Evolutionary conservation across 1,140 invertebrate genomes (phyloP), one percentile per base, ranked within the genome.

Genomic region (Calosoma granatense): DNA sequence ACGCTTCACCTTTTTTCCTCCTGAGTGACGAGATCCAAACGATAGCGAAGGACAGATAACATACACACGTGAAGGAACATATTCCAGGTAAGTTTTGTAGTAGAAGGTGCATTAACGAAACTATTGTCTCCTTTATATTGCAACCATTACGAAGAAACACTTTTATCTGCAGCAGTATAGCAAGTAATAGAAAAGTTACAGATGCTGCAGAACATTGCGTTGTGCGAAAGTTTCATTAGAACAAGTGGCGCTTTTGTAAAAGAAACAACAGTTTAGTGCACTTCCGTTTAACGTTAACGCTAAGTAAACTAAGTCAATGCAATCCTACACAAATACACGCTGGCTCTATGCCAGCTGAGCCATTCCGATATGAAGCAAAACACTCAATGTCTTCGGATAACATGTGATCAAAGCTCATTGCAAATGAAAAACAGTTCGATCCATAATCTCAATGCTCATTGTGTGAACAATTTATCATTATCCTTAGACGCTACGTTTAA

Each of bases 1-100:
- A 74, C 72, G 76, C 77, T 80, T 82, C 81, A 82, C 81, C 81
- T 83, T 82, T 82, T 81, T 79, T 81, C 80, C 81, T 83, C 78
- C 80, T 81, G 77, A 71, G 74, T 69, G 75, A 76, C 72, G 74
- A 70, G 75, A 78, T 80, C 77, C 76, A 78, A 68, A 53, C 53
- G 51, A 75, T 71, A 65, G 72, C 74, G 72, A 74, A 74, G 75
- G 71, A 75, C 72, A 75, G 74, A 73, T 70, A 75, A 74, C 74
- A 76, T 72, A 76, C 74, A 73, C 72, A 74, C 70, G 73, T 71
- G 73, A 70, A 72, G 71, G 61, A 72, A 73, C 65, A 43, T 51
- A 22, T 19, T 51, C 39, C 20, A 51, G 47, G 39, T 51, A 36
- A 6, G n/a, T 36, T 36, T n/a, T n/a, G n/a, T n/a, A n/a, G n/a